Evolutionary conservation across 1,140 invertebrate species (phyloP).

Genomic region (Chironomus tepperi): DNA sequence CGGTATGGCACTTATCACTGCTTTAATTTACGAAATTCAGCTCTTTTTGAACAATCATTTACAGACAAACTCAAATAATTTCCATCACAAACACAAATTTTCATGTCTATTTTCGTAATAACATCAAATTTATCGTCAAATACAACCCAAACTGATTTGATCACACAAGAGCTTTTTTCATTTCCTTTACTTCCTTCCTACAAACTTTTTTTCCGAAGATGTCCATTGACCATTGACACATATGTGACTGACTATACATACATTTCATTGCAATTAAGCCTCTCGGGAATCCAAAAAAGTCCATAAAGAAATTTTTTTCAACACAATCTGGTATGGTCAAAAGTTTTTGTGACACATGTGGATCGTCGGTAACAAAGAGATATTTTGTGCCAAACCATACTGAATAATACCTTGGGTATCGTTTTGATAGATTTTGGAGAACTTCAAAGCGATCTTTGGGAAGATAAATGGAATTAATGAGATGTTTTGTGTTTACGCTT

Average conservation of each 20-base stretch:
- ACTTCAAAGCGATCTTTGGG: neutral
- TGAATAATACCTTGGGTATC: neutral
- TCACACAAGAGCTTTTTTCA: neutral
- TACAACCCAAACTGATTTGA: too few relatives aligned
- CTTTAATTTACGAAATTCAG: too few relatives aligned
- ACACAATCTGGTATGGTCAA: neutral
- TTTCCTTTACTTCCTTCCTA: neutral
- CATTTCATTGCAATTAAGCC: neutral
- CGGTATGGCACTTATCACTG: too few relatives aligned
- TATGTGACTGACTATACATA: neutral
- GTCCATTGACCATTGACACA: too few relatives aligned
- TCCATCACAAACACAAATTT: too few relatives aligned
- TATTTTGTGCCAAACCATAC: slow-evolving; percentile 20
- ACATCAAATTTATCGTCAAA: too few relatives aligned
- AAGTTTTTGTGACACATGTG: neutral
- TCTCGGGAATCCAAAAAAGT: neutral
- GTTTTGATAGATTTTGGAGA: neutral
- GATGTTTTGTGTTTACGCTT: too few relatives aligned
- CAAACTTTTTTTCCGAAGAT: too few relatives aligned
- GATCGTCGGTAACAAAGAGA: neutral
- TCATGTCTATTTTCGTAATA: too few relatives aligned
- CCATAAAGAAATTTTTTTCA: slow-evolving; percentile 11
- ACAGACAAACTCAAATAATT: too few relatives aligned
- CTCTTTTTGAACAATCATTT: too few relatives aligned
- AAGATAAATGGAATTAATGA: too few relatives aligned